Percentiles rank a stretch among this genome's conserved stretches.
These are phyloP conservation scores for Zosterops japonicus DNA, from an alignment of 2,113 vertebrate genomes.

Conservation along the genomic window DNA sequence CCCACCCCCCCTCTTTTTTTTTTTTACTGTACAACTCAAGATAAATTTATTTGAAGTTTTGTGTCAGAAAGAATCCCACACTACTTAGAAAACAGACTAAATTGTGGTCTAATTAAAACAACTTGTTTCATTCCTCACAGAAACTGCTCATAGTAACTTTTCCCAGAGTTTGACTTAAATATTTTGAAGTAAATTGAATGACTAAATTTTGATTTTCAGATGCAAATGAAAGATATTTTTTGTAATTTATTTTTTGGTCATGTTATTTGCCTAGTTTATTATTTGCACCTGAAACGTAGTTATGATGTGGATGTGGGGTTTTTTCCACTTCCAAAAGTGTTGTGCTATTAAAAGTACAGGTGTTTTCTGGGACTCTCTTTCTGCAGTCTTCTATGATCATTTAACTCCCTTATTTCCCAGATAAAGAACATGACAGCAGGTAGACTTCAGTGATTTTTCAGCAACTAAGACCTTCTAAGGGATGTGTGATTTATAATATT, in stretches of 20 bases:
- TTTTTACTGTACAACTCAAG: background rate
- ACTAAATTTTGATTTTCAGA: background rate
- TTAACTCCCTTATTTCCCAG: background rate
- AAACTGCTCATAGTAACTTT: background rate
- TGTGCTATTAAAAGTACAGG: background rate
- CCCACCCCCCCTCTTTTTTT: background rate
- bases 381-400: background rate
- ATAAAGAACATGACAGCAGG: background rate
- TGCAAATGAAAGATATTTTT: background rate
- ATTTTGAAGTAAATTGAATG: background rate
- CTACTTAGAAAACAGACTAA: background rate
- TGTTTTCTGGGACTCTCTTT: background rate
- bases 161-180: background rate
- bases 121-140: background rate
- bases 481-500: background rate
- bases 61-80: background rate
- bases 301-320: accelerated
- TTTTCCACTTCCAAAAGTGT: background rate
- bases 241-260: background rate
- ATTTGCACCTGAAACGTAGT: background rate
- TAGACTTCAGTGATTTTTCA: background rate
- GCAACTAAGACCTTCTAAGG: background rate
- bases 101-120: background rate
- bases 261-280: background rate
- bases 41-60: background rate